These are phyloP conservation scores for Lycopodina hypogea DNA, from an alignment of 37 sponge, comb jelly and placozoan genomes.

Conservation along the genomic window DNA sequence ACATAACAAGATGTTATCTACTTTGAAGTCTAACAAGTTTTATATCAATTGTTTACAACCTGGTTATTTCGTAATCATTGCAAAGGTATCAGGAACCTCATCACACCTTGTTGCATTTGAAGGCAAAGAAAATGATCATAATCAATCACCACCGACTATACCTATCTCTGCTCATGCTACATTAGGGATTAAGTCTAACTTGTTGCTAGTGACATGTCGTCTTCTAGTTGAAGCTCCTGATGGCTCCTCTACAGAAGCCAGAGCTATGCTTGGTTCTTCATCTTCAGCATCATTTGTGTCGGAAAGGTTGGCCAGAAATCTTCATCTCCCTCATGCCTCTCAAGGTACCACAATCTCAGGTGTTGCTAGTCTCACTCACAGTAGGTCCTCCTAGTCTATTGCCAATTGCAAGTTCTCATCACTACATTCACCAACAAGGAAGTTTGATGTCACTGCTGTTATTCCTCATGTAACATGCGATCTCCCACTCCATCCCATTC, in stretches of 20 bases:
- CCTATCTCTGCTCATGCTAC: no score
- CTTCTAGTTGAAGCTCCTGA: conserved; percentile 33
- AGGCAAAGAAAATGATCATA: background rate
- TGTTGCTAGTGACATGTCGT: conserved; percentile 43
- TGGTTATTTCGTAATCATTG: conserved; percentile 35
- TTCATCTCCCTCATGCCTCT: conserved; percentile 11
- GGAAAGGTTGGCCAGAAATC: conserved; percentile 21
- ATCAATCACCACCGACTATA: no score
- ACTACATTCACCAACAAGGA: background rate
- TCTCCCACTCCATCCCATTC: conserved; percentile 3
- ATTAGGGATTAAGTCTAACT: no score
- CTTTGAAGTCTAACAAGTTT: conserved; percentile 11
- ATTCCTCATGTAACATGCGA: conserved; percentile 39
- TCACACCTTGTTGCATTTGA: conserved; percentile 29
- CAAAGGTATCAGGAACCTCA: conserved; percentile 34
- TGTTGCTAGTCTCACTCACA: conserved; percentile 34
- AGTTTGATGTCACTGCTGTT: conserved; percentile 29
- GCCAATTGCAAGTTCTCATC: conserved; percentile 19
- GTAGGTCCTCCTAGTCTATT: conserved; percentile 7
- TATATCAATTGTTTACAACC: conserved; percentile 33
- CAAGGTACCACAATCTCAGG: conserved; percentile 36
- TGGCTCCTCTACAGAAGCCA: no score
- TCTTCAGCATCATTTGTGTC: conserved; percentile 51
- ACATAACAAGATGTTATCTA: no score
- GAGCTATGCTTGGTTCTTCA: conserved; percentile 42